Conservation (phyloP, 2,113 vertebrate genomes). For the Dasyprocta punctata region DNA sequence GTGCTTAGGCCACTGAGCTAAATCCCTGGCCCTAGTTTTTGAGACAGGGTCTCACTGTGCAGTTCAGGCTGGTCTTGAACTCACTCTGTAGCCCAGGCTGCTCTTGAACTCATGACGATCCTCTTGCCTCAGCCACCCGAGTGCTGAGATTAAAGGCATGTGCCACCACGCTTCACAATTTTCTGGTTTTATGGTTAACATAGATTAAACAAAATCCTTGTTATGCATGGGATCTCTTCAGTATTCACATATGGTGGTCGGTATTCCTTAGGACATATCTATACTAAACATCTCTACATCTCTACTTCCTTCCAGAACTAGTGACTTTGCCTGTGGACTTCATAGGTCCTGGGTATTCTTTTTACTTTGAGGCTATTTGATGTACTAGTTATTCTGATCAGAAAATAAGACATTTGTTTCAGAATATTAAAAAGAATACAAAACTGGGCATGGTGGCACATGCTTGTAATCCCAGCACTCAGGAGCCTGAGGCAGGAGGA, state of each 20-base stretch:
- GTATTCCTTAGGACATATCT: not conserved
- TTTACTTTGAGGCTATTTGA: not conserved
- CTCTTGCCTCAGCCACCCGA: no score
- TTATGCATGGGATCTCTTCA: not conserved
- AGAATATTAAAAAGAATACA: slow-evolving; percentile 34
- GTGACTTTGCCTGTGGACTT: not conserved
- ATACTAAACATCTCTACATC: not conserved
- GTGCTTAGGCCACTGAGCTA: no score
- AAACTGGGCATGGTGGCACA: no score
- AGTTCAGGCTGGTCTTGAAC: no score
- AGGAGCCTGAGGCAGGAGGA: no score
- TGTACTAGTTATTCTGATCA: slow-evolving; percentile 1
- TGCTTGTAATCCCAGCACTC: no score
- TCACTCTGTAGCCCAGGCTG: no score
- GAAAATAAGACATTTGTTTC: slow-evolving; percentile 47
- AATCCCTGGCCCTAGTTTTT: no score
- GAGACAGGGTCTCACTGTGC: no score
- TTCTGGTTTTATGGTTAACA: slow-evolving; percentile 30
- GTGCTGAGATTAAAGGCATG: no score
- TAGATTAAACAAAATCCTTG: slow-evolving; percentile 16
- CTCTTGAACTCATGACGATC: no score
- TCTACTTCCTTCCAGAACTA: not conserved
- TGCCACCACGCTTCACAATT: no score
- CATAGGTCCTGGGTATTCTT: not conserved
- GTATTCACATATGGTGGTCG: not conserved